phyloP scores from a whole-genome alignment of 1,140 invertebrate genomes.

The Aporrectodea caliginosa region DNA sequence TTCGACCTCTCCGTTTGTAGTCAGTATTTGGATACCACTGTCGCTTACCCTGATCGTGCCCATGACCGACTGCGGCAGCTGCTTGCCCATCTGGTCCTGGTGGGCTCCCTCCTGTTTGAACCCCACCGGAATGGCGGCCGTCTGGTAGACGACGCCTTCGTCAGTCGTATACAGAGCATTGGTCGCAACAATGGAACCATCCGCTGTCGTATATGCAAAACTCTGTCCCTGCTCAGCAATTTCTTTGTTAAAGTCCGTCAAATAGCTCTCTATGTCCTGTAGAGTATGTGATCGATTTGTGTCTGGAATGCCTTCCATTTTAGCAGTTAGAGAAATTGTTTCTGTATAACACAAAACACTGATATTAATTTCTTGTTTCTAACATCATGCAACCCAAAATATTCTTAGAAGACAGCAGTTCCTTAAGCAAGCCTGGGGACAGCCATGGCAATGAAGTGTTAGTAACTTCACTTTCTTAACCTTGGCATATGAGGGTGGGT shows the following conservation, averaged over 20 bases:
- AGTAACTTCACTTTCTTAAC: too few species aligned
- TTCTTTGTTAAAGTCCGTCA: constrained; percentile 80
- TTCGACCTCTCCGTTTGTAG: neutral
- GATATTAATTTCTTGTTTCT: too few species aligned
- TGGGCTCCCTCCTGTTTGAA: constrained; percentile 17
- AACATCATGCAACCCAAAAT: too few species aligned
- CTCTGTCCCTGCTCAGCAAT: constrained; percentile 57
- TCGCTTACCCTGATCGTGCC: neutral
- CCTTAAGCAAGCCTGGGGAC: too few species aligned
- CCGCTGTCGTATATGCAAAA: constrained; percentile 30
- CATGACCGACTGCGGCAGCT: constrained; percentile 23
- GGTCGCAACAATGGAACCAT: constrained; percentile 24
- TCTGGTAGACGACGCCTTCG: constrained; percentile 34
- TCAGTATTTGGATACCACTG: constrained; percentile 1
- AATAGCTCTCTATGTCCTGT: constrained; percentile 75
- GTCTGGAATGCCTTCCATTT: constrained; percentile 17
- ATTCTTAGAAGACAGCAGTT: too few species aligned
- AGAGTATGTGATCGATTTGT: constrained; percentile 57
- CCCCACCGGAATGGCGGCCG: constrained; percentile 15
- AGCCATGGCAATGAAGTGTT: too few species aligned
- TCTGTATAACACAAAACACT: too few species aligned
- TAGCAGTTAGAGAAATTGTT: too few species aligned
- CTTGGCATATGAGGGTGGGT: too few species aligned
- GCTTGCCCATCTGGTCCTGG: constrained; percentile 6
- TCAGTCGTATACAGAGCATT: constrained; percentile 14